Percentiles rank a stretch among this genome's conserved stretches.
These are phyloP conservation scores for Phrynocephalus vlangalii DNA, from an alignment of 2,797 vertebrate genomes.

Conservation along the genomic window DNA sequence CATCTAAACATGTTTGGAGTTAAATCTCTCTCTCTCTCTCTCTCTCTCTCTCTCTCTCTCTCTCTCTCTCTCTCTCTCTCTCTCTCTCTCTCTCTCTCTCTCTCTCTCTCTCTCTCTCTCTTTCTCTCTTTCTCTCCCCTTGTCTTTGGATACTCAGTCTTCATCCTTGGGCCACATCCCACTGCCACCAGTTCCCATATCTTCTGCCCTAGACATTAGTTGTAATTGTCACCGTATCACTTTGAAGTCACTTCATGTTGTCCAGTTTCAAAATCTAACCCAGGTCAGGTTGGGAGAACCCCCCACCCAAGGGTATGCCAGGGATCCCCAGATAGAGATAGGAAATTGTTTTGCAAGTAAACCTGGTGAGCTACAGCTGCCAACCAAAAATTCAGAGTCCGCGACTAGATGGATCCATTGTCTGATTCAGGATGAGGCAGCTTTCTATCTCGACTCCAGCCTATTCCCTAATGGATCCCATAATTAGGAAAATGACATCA, in stretches of 20 bases:
- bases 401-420: background rate
- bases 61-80: background rate
- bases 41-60: background rate
- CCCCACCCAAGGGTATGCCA: background rate
- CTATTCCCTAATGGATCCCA: background rate
- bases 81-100: background rate
- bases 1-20: too few relatives aligned
- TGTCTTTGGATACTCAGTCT: background rate
- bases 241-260: too few relatives aligned
- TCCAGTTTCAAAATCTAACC: too few relatives aligned
- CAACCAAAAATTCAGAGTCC: too few relatives aligned
- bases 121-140: background rate
- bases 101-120: too few relatives aligned
- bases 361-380: too few relatives aligned
- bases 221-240: too few relatives aligned
- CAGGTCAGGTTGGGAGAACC: background rate
- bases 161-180: too few relatives aligned
- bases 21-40: too few relatives aligned
- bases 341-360: too few relatives aligned
- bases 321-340: background rate
- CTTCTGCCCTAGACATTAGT: too few relatives aligned
- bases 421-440: background rate
- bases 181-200: background rate
- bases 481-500: background rate
- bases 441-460: background rate